A percentile compares a stretch with the other conserved stretches of the same genome.
phyloP scores from a whole-genome alignment of 1,140 invertebrate genomes.

The Akabosia matsudoensis region DNA sequence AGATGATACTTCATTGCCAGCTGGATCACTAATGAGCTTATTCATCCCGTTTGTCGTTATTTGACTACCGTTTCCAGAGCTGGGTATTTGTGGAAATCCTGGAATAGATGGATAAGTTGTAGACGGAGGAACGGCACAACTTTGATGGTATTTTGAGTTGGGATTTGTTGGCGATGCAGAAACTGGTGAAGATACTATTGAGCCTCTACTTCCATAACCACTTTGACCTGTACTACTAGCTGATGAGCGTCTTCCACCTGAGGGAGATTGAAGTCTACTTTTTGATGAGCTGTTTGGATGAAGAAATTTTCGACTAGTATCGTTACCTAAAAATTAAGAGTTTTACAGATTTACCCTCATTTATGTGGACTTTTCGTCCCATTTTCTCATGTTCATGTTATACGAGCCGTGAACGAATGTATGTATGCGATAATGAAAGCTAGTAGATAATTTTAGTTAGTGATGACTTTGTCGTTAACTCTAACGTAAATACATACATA shows the following conservation, averaged over 20 bases:
- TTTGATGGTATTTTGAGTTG: constrained; percentile 30
- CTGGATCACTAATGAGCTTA: constrained; percentile 1
- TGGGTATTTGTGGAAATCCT: constrained; percentile 24
- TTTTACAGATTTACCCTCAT: too few species aligned
- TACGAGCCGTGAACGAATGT: too few species aligned
- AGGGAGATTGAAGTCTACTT: constrained; percentile 27
- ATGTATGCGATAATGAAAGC: not conserved
- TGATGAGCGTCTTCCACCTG: constrained; percentile 16
- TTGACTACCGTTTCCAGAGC: not conserved
- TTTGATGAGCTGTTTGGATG: constrained; percentile 5
- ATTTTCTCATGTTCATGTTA: too few species aligned
- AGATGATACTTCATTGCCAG: constrained; percentile 12
- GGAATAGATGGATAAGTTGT: constrained; percentile 29
- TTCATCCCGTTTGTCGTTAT: not conserved
- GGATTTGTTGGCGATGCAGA: constrained; percentile 33
- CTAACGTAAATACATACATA: not conserved
- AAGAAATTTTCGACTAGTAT: not conserved
- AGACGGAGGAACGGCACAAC: constrained; percentile 29
- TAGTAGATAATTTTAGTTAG: not conserved
- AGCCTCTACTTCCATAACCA: constrained; percentile 26
- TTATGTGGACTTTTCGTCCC: too few species aligned
- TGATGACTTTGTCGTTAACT: not conserved
- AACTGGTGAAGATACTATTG: constrained; percentile 21
- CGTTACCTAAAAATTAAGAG: not conserved
- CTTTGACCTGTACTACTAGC: constrained; percentile 23